A percentile compares a stretch with the other conserved stretches of the same genome.
phyloP scores from a whole-genome alignment of 2,888 invertebrate genomes.

The Trissonchulus sp. region DNA sequence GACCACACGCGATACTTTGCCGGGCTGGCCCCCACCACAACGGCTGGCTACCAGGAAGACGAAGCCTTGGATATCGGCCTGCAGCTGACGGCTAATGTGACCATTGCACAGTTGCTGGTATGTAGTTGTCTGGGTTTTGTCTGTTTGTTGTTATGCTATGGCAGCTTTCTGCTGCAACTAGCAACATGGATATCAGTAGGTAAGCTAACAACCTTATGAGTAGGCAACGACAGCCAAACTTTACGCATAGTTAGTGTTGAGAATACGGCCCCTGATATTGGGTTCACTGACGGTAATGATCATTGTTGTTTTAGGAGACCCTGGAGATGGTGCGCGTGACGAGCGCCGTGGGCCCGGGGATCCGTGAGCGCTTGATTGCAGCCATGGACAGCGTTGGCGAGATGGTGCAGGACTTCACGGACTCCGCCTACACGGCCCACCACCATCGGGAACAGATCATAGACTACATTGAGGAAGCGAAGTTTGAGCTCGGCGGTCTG shows the following conservation, averaged over 20 bases:
- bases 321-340: slow-evolving; percentile 80
- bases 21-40: slow-evolving; percentile 26
- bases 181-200: no score
- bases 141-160: no score
- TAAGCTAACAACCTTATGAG: no score
- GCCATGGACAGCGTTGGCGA: slow-evolving; percentile 86
- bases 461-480: slow-evolving; percentile 74
- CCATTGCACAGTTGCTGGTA: slow-evolving; percentile 71
- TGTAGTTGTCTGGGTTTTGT: no score
- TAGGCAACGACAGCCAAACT: no score
- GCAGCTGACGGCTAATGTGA: slow-evolving; percentile 64
- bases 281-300: no score
- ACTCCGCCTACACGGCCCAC: slow-evolving; percentile 96
- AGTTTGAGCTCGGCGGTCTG: slow-evolving; percentile 82
- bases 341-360: slow-evolving; percentile 59
- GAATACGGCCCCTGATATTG: no score
- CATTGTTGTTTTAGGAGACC: slow-evolving; percentile 66
- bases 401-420: slow-evolving; percentile 91
- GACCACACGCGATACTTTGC: slow-evolving; percentile 44
- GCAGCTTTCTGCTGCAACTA: no score
- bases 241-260: no score
- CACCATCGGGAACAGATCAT: slow-evolving; percentile 92
- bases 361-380: slow-evolving; percentile 71
- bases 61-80: slow-evolving; percentile 55
- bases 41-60: slow-evolving; percentile 35